Base-by-base conservation (phyloP, 2,888 invertebrate genomes). In the Argyra leucocephala region DNA sequence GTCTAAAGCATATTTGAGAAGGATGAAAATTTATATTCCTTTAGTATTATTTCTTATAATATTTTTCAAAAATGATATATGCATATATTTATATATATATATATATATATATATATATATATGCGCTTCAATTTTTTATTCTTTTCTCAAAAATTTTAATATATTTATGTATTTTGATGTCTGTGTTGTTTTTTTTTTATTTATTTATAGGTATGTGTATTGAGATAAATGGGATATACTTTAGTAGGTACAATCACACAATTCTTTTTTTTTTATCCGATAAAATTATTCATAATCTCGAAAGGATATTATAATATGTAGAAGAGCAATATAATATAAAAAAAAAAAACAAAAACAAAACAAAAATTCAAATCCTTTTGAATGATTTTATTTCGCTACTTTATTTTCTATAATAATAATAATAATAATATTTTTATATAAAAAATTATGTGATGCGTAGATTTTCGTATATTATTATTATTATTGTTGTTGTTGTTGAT, bases 241-340 rank as follows among this genome's bases (percentile, higher is more conserved):
- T 31, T 10, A 31, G 7, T 48, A 48, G 48, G 48, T 48, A 48
- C 48, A 48, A 48, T 18, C 48, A 48, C 48, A 48, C 15, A 18
- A 18, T 48, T 48, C 18, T 48, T 48, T 48, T 18, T 48, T 18
- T n/a, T 48, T 48, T 48, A 48, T 48, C 48, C 48, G 48, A 48
- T 48, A 48, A 48, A 48, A 48, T 48, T 48, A 48, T 48, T 48
- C 48, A 48, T 48, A 48, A 48, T 48, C 48, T 48, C 48, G 48
- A 18, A 48, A 48, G 15, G 48, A 48, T 48, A 15, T 18, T 48
- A 9, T 48, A 48, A 48, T 48, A 48, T 48, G 15, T 48, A 18
- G 12, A 48, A 18, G 5, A 18, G 18, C 18, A 48, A 31, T 7
- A 31, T 5, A 10, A 10, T 5, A n/a, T n/a, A n/a, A 6, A 48